Percentiles rank a stretch among this genome's conserved stretches.
phyloP scores from a whole-genome alignment of 1,140 invertebrate species.

The Mycetomoellerius zeteki region DNA sequence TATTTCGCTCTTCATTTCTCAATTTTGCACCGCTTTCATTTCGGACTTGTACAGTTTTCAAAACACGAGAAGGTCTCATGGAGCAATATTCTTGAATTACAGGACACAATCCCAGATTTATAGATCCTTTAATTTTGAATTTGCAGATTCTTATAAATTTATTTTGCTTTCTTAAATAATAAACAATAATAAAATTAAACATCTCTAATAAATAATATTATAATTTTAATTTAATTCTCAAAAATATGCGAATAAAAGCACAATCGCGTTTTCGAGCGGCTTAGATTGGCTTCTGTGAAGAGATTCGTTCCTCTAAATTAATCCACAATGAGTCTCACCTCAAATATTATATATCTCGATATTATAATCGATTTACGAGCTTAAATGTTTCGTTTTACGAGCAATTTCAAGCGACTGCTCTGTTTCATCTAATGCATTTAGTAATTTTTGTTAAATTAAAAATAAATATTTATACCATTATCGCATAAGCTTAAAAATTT shows the following conservation, averaged over 20 bases:
- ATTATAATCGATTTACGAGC: too few relatives aligned
- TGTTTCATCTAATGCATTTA: not conserved
- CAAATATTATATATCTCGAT: not conserved
- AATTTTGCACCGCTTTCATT: slow-evolving; percentile 43
- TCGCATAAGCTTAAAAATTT: not conserved
- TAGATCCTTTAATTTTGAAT: not conserved
- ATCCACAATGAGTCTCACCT: not conserved
- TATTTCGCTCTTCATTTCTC: slow-evolving; percentile 44
- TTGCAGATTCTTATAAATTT: not conserved
- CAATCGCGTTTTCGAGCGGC: not conserved
- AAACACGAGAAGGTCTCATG: not conserved
- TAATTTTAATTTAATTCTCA: not conserved
- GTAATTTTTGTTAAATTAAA: not conserved
- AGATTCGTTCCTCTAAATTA: slow-evolving; percentile 12
- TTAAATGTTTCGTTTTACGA: not conserved
- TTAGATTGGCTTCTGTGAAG: not conserved
- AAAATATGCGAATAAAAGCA: not conserved
- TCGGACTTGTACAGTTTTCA: not conserved
- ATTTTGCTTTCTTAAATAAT: not conserved
- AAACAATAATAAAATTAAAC: slow-evolving; percentile 7
- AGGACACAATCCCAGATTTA: not conserved
- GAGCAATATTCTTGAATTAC: not conserved
- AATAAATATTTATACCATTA: not conserved
- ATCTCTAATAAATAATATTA: not conserved
- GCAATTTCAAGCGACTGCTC: not conserved